Evolutionary conservation across 1,140 invertebrate species (phyloP).

Genomic region (Probaryconus sp.): DNA sequence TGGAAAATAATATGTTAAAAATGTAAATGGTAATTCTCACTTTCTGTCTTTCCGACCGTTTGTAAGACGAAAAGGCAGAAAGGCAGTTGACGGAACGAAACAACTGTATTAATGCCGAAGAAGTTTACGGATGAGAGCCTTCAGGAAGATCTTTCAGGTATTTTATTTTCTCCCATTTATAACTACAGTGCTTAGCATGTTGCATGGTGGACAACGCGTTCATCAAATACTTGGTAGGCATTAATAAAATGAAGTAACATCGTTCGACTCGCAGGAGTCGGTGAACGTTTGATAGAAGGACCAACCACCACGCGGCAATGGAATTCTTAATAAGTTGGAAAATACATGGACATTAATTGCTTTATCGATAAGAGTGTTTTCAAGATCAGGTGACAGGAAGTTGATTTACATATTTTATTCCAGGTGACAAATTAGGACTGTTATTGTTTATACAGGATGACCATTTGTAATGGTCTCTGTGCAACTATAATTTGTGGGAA

Average conservation of each 20-base stretch:
- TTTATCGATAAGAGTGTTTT: constrained; percentile 50
- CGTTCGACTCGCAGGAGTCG: constrained; percentile 44
- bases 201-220: constrained; percentile 46
- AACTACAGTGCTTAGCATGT: constrained; percentile 46
- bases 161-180: constrained; percentile 59
- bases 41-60: constrained; percentile 4
- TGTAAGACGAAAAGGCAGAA: constrained; percentile 20
- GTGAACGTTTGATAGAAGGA: constrained; percentile 45
- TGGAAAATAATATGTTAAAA: no score
- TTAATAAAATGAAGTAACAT: constrained; percentile 54
- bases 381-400: constrained; percentile 31
- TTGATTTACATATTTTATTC: constrained; percentile 33
- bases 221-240: constrained; percentile 55
- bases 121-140: constrained; percentile 54
- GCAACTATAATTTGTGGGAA: no score
- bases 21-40: no score
- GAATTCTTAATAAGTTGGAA: constrained; percentile 52
- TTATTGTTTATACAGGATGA: no score
- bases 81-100: constrained; percentile 56
- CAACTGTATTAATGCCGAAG: constrained; percentile 63
- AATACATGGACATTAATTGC: constrained; percentile 53
- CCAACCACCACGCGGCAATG: constrained; percentile 46
- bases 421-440: constrained; percentile 40
- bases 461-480: no score
- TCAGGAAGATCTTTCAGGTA: constrained; percentile 48